These are phyloP conservation scores for Scaptomyza tumidula DNA, from an alignment of 2,888 invertebrate species.

Conservation along the genomic window DNA sequence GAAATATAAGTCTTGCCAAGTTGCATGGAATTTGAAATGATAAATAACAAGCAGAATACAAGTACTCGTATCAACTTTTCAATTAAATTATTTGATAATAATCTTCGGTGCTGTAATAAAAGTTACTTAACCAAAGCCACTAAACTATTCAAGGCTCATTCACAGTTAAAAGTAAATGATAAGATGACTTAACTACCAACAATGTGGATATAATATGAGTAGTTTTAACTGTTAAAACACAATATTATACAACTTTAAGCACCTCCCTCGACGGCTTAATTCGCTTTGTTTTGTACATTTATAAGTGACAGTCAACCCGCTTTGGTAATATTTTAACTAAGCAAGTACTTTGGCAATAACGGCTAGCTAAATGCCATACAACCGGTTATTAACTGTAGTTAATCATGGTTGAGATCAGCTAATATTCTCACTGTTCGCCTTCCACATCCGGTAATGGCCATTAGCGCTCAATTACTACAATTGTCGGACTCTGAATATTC, in stretches of 20 bases:
- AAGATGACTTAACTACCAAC: slow-evolving; percentile 21
- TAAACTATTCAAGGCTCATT: slow-evolving; percentile 39
- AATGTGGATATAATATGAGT: slow-evolving; percentile 3
- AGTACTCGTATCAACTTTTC: neutral
- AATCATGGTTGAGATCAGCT: slow-evolving; percentile 15
- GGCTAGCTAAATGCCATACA: slow-evolving; percentile 27
- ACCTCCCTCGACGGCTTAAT: slow-evolving; percentile 14
- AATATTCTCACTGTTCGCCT: slow-evolving; percentile 35
- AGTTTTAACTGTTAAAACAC: too few relatives aligned
- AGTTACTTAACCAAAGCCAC: slow-evolving; percentile 21
- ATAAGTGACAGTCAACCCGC: slow-evolving; percentile 20
- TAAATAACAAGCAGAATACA: slow-evolving; percentile 6
- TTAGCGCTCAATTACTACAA: slow-evolving; percentile 43
- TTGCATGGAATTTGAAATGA: slow-evolving; percentile 6
- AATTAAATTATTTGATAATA: slow-evolving; percentile 6
- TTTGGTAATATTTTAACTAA: slow-evolving; percentile 7
- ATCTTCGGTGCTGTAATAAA: slow-evolving; percentile 10
- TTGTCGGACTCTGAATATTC: slow-evolving; percentile 39
- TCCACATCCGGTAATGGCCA: slow-evolving; percentile 51
- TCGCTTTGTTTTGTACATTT: slow-evolving; percentile 37
- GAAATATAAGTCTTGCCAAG: neutral
- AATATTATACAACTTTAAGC: neutral
- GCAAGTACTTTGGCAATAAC: slow-evolving; percentile 14
- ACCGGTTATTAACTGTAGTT: slow-evolving; percentile 47
- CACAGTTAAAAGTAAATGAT: slow-evolving; percentile 19